A percentile compares a stretch with the other conserved stretches of the same genome.
phyloP scores from a whole-genome alignment of 2,888 invertebrate species.

The Hydrotaea cyrtoneurina region DNA sequence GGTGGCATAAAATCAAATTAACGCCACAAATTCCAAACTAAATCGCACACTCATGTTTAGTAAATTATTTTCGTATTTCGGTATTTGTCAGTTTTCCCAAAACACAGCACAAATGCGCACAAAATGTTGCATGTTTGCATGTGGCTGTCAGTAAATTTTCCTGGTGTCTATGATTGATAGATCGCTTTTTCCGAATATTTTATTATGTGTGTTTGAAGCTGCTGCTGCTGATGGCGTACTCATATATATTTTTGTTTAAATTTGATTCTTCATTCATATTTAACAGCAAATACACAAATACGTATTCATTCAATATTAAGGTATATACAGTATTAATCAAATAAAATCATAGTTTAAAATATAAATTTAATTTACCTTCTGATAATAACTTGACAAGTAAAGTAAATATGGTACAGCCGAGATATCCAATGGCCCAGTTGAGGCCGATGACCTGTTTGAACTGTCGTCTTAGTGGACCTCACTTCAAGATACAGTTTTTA shows the following conservation, averaged over 20 bases:
- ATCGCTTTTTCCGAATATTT: slow-evolving; percentile 21
- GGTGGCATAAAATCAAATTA: slow-evolving; percentile 23
- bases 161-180: slow-evolving; percentile 23
- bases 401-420: too few relatives aligned
- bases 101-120: not conserved
- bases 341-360: too few relatives aligned
- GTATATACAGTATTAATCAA: too few relatives aligned
- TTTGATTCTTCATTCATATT: slow-evolving; percentile 44
- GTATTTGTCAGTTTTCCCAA: not conserved
- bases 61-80: slow-evolving; percentile 29
- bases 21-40: slow-evolving; percentile 30
- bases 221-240: slow-evolving; percentile 7
- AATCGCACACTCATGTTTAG: slow-evolving; percentile 19
- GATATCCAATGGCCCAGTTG: too few relatives aligned
- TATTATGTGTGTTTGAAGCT: not conserved
- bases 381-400: too few relatives aligned
- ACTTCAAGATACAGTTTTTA: too few relatives aligned
- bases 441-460: too few relatives aligned
- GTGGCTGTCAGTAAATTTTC: not conserved
- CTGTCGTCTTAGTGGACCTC: too few relatives aligned
- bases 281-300: slow-evolving; percentile 12
- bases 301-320: too few relatives aligned
- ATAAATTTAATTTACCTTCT: too few relatives aligned
- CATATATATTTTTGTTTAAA: slow-evolving; percentile 32
- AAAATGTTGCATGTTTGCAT: not conserved